Percentiles rank a stretch among this genome's conserved stretches.
Evolutionary conservation across 2,888 invertebrate species (phyloP).

Genomic region (Drosophila meridiana): DNA sequence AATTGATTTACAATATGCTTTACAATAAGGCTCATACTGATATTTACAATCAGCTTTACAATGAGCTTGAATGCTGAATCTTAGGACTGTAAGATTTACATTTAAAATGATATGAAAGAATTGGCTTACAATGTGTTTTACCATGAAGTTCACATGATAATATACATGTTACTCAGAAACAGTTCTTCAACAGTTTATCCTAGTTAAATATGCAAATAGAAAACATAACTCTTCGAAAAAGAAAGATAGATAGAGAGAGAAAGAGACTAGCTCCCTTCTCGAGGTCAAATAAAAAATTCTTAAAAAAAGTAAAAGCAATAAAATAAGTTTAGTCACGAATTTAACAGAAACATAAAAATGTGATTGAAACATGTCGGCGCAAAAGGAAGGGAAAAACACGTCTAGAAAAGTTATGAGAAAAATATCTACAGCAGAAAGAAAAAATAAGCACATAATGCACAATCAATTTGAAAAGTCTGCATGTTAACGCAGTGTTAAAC

Average conservation of each 20-base stretch:
- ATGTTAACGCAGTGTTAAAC: slow-evolving; percentile 8
- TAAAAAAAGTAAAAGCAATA: neutral
- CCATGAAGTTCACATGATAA: neutral
- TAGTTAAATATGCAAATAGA: neutral
- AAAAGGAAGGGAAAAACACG: slow-evolving; percentile 6
- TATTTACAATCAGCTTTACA: neutral
- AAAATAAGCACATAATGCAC: neutral
- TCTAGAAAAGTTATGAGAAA: neutral
- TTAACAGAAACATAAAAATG: neutral
- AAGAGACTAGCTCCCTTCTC: neutral
- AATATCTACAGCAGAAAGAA: neutral
- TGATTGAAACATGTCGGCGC: neutral
- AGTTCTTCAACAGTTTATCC: neutral
- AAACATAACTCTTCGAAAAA: neutral
- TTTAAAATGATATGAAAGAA: no score
- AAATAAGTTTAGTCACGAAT: slow-evolving; percentile 10
- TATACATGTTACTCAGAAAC: neutral
- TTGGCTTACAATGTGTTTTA: neutral
- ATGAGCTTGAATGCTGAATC: neutral
- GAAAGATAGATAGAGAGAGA: no score
- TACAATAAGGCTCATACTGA: neutral
- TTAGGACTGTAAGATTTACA: no score
- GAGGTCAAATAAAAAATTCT: neutral
- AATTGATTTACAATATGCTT: neutral
- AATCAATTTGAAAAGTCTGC: neutral